These are phyloP conservation scores for Muntiacus muntjak DNA, from an alignment of 2,113 vertebrate genomes.

Conservation along the genomic window DNA sequence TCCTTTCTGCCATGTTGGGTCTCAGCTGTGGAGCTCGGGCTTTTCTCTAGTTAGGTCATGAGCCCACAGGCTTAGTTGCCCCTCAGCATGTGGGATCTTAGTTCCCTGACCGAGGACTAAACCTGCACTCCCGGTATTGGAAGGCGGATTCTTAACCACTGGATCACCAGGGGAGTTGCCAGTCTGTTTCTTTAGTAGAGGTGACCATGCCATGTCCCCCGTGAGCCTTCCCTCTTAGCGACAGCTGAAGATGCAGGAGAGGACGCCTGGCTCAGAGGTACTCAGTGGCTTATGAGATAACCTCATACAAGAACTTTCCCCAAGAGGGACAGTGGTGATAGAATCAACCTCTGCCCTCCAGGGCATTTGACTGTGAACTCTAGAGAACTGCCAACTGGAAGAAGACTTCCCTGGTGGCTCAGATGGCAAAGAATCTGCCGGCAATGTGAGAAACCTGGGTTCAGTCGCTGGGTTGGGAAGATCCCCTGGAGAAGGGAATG, in stretches of 20 bases:
- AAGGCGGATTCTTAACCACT: not conserved
- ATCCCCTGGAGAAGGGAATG: not conserved
- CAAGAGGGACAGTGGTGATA: not conserved
- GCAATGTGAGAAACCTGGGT: not conserved
- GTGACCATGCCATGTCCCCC: not conserved
- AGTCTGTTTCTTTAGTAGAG: not conserved
- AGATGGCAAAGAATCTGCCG: not conserved
- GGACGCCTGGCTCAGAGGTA: not conserved
- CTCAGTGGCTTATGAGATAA: not conserved
- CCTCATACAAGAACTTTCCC: not conserved
- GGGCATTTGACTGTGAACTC: not conserved
- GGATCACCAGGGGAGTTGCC: not conserved
- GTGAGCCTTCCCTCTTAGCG: not conserved
- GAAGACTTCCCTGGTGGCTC: not conserved
- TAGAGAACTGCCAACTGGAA: not conserved
- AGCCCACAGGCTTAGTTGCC: not conserved
- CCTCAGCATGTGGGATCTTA: not conserved
- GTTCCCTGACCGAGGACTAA: not conserved
- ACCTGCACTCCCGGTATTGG: not conserved
- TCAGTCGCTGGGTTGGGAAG: not conserved
- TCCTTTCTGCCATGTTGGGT: not conserved
- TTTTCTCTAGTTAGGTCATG: not conserved
- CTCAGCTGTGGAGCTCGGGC: not conserved
- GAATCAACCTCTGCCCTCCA: not conserved
- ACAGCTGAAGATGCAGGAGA: not conserved